phyloP scores from a whole-genome alignment of 92 coral and sea anemone species.

The Phenganax marumi region DNA sequence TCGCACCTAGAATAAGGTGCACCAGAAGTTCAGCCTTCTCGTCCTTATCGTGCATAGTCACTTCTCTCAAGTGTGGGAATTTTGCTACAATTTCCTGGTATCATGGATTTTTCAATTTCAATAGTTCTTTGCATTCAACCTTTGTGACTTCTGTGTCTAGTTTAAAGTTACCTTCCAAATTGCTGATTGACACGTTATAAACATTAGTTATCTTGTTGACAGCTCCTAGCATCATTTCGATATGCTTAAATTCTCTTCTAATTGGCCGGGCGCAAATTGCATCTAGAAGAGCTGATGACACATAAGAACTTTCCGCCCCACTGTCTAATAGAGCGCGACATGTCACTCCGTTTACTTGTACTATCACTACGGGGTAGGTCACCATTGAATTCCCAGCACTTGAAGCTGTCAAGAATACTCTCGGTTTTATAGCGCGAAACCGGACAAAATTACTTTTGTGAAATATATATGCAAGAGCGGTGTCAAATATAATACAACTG shows the following conservation, averaged over 20 bases:
- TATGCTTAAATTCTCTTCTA: conserved; percentile 46
- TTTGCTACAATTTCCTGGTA: conserved; percentile 30
- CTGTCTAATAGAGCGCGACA: conserved; percentile 45
- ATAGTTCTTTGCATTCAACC: conserved; percentile 51
- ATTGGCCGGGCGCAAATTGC: conserved; percentile 31
- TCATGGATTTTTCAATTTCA: conserved; percentile 32
- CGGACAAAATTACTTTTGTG: too few species aligned
- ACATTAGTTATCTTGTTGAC: conserved; percentile 46
- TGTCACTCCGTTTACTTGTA: conserved; percentile 44
- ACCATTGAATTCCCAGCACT: conserved; percentile 1
- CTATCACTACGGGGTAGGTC: conserved; percentile 38
- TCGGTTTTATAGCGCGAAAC: not conserved
- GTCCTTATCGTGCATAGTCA: conserved; percentile 59
- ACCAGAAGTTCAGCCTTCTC: conserved; percentile 52
- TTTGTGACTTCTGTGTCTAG: conserved; percentile 50
- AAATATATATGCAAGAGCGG: too few species aligned
- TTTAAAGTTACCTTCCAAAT: conserved; percentile 45
- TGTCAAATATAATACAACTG: too few species aligned
- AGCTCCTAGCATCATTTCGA: conserved; percentile 62
- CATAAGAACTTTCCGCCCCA: conserved; percentile 61
- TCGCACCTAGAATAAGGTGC: conserved; percentile 45
- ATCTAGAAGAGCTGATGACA: conserved; percentile 51
- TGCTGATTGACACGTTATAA: conserved; percentile 32
- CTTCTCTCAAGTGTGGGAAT: conserved; percentile 40
- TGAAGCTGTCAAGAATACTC: conserved; percentile 11